A percentile compares a stretch with the other conserved stretches of the same genome.
These are phyloP conservation scores for Arvicanthis niloticus DNA, from an alignment of 2,113 vertebrate genomes.

Conservation along the genomic window DNA sequence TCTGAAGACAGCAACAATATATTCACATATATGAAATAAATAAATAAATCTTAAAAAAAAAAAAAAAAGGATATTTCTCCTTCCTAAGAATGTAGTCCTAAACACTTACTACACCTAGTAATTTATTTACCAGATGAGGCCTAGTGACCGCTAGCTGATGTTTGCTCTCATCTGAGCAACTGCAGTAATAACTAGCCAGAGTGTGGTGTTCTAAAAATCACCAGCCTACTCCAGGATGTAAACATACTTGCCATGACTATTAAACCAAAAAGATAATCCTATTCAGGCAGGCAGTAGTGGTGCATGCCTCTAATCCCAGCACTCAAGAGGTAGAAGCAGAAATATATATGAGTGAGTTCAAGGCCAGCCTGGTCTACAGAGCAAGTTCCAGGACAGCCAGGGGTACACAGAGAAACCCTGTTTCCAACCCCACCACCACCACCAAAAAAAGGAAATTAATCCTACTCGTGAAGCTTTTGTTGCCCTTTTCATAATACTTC, in stretches of 20 bases:
- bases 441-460: conserved; percentile 1
- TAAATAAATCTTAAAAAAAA: no score
- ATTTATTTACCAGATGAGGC: conserved; percentile 41
- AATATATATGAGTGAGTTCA: not conserved
- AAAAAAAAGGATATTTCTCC: no score
- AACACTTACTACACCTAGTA: conserved; percentile 48
- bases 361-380: not conserved
- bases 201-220: conserved; percentile 39
- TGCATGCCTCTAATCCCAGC: not conserved
- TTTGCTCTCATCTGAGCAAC: conserved; percentile 51
- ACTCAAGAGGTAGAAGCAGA: not conserved
- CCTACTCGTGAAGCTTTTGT: not conserved
- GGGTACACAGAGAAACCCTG: not conserved
- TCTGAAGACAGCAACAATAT: no score
- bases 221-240: conserved; percentile 9
- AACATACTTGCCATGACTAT: conserved; percentile 28
- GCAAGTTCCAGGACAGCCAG: not conserved
- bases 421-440: not conserved
- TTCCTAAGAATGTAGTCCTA: conserved; percentile 34
- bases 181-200: conserved; percentile 32
- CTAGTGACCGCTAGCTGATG: not conserved
- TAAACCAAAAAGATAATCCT: conserved; percentile 44
- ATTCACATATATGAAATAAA: no score
- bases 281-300: not conserved
- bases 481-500: conserved; percentile 31